Evolutionary conservation across 2,888 invertebrate genomes (phyloP), one percentile per base, ranked within the genome.

Genomic region (Drosophila antonietae): DNA sequence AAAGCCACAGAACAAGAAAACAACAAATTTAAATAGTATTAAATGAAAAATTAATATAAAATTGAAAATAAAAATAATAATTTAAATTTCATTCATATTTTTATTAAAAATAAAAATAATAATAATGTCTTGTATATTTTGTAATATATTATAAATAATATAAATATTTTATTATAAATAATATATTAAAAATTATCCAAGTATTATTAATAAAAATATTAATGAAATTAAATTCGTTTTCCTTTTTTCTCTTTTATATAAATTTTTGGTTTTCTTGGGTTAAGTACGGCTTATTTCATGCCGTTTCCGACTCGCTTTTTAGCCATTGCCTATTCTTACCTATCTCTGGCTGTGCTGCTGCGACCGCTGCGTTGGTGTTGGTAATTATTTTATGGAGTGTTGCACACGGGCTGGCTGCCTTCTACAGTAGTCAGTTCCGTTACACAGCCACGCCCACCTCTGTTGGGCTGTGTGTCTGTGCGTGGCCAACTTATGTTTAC

Each of bases 401-500:
- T 71, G 78, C 78, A 72, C 71, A 61, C 78, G 56, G 58, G 31
- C 56, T 60, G 59, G 49, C 49, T 65, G 37, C 37, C 37, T 15
- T 6, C 37, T n/a, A 64, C 37, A 15, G 15, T 37, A 37, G 37
- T 10, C 14, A 14, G 35, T 35, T 44, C 41, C 43, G 12, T 56
- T 56, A 20, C 51, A n/a, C 56, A 7, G 4, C 37, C 28, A 2
- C 7, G 1, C 43, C 0, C 33, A 4, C 28, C 33, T 10, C 8
- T n/a, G 31, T 9, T 52, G 28, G 20, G 66, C 51, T 55, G 66
- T 66, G 70, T 73, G 55, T 41, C 28, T 55, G 69, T 82, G 83
- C 73, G 86, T 83, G 88, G 73, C 73, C 77, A 87, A 87, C 89
- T 84, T 89, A 89, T 84, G 84, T 84, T 84, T 84, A 87, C 84